These are phyloP conservation scores for Pterocles gutturalis DNA, from an alignment of 2,113 vertebrate genomes.

Conservation along the genomic window DNA sequence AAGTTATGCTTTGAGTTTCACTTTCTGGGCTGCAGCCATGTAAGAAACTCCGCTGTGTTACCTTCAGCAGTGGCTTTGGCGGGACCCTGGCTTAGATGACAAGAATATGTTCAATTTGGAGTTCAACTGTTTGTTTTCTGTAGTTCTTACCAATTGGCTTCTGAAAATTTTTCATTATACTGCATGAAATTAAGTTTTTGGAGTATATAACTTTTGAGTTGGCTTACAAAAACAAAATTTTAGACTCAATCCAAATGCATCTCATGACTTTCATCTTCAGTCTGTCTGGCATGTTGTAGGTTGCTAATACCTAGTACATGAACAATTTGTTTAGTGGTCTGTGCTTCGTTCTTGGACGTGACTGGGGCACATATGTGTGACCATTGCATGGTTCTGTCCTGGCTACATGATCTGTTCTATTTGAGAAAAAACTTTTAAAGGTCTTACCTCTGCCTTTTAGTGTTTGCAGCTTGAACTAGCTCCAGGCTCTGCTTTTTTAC, in stretches of 20 bases:
- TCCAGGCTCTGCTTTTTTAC: neutral
- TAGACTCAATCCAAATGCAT: neutral
- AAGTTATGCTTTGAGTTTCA: neutral
- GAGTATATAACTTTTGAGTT: neutral
- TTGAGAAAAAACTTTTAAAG: neutral
- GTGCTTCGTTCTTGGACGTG: neutral
- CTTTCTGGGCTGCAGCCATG: neutral
- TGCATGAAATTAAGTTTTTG: neutral
- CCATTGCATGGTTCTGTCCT: neutral
- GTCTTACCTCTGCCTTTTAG: neutral
- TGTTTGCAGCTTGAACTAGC: neutral
- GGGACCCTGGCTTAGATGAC: neutral
- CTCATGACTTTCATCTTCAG: neutral
- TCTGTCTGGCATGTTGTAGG: neutral
- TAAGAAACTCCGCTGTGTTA: neutral
- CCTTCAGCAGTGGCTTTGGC: neutral
- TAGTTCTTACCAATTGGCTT: neutral
- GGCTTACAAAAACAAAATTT: neutral
- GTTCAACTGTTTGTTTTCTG: neutral
- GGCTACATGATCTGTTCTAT: neutral
- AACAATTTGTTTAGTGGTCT: neutral
- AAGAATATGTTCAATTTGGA: neutral
- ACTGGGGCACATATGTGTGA: neutral
- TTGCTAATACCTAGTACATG: neutral
- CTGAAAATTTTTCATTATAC: neutral